Conservation (phyloP, 2,888 invertebrate genomes). For the Incurvaria masculella region DNA sequence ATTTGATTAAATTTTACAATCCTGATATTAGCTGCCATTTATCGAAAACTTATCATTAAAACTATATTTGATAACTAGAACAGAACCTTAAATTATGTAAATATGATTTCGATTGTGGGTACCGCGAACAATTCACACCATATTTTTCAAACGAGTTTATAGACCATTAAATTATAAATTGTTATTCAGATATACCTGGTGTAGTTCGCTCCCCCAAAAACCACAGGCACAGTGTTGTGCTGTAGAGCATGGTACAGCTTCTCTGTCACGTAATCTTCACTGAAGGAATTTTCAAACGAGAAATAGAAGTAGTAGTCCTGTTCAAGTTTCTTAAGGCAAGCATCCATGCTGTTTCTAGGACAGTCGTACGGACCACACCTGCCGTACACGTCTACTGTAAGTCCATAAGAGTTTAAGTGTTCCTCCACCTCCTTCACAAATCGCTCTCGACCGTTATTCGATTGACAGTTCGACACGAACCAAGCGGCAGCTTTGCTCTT, state of each 20-base stretch:
- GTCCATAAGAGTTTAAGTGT: conserved; percentile 23
- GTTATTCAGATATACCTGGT: no score
- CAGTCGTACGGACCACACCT: conserved; percentile 29
- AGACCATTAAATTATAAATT: no score
- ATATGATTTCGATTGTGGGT: no score
- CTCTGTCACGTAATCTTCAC: conserved; percentile 42
- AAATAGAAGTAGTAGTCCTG: conserved; percentile 37
- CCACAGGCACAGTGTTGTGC: conserved; percentile 62
- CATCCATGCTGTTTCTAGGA: conserved; percentile 24
- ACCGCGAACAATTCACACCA: no score
- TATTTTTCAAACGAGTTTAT: no score
- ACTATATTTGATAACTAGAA: no score
- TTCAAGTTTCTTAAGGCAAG: conserved; percentile 26
- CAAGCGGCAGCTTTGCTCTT: conserved; percentile 9
- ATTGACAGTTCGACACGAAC: conserved; percentile 9
- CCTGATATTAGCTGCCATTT: no score
- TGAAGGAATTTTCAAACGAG: conserved; percentile 36
- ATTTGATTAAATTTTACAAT: no score
- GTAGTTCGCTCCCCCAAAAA: conserved; percentile 66
- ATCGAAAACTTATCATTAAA: no score
- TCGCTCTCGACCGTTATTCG: conserved; percentile 21
- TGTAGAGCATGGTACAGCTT: conserved; percentile 42
- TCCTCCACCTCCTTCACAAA: conserved; percentile 22
- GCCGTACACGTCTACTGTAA: conserved; percentile 31
- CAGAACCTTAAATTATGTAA: no score